Evolutionary conservation across 2,888 invertebrate species (phyloP).

Genomic region (Callyntrura sp.): DNA sequence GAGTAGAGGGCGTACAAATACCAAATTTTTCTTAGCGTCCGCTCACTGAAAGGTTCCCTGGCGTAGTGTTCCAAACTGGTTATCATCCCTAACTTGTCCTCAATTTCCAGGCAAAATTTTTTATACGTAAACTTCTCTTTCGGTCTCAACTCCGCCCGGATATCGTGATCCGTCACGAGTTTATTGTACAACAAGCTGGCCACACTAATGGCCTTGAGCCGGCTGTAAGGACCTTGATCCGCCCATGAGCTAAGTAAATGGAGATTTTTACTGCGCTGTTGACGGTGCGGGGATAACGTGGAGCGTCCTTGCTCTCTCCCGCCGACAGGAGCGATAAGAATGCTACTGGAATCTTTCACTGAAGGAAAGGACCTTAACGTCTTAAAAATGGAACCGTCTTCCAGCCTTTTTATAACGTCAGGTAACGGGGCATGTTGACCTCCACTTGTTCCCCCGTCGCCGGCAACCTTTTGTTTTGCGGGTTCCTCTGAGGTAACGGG

Average conservation of each 20-base stretch:
- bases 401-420: too few species aligned
- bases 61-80: neutral
- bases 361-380: too few species aligned
- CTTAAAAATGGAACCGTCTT: too few species aligned
- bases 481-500: too few species aligned
- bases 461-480: too few species aligned
- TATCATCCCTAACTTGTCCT: constrained; percentile 63
- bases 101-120: constrained; percentile 75
- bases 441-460: too few species aligned
- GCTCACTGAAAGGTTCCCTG: constrained; percentile 35
- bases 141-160: constrained; percentile 60
- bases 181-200: constrained; percentile 74
- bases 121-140: constrained; percentile 72
- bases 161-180: constrained; percentile 72
- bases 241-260: constrained; percentile 72
- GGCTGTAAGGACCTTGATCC: constrained; percentile 76
- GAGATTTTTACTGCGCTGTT: constrained; percentile 45
- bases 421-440: too few species aligned
- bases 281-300: too few species aligned
- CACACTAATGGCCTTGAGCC: constrained; percentile 77
- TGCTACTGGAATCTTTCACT: neutral
- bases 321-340: constrained; percentile 1
- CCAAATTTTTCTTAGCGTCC: constrained; percentile 70
- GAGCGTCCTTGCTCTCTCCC: too few species aligned
- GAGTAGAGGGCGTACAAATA: constrained; percentile 78